Conservation (phyloP, 2,797 vertebrate species). For the Leuciscus waleckii region DNA sequence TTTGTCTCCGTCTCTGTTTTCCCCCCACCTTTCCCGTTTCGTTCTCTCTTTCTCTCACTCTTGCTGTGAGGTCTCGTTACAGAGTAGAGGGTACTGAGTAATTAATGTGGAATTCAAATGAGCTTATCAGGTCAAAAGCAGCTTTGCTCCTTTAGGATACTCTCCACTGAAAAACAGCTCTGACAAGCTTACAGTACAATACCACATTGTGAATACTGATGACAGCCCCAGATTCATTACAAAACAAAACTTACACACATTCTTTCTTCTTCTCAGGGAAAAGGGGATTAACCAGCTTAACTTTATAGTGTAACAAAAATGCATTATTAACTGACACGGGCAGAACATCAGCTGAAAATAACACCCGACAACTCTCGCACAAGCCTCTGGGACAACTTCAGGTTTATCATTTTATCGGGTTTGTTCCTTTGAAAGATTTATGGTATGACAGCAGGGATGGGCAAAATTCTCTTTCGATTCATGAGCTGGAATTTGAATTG, state of each 20-base stretch:
- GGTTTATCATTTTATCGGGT: constrained; percentile 8
- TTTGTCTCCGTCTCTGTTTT: constrained; percentile 25
- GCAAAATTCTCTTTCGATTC: constrained; percentile 5
- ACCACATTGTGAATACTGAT: constrained; percentile 75
- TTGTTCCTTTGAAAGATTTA: constrained; percentile 59
- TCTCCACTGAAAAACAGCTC: constrained; percentile 77
- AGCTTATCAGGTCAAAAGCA: constrained; percentile 86
- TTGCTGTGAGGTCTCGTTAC: constrained; percentile 71
- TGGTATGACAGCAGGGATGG: constrained; percentile 61
- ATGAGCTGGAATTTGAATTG: constrained; percentile 16
- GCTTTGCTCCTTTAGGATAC: constrained; percentile 80
- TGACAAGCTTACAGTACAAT: constrained; percentile 65
- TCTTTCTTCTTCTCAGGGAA: constrained; percentile 63
- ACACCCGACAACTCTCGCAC: background rate
- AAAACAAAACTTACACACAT: constrained; percentile 72
- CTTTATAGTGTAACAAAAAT: constrained; percentile 70
- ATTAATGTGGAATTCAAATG: constrained; percentile 84
- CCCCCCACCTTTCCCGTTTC: background rate
- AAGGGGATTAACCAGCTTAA: constrained; percentile 74
- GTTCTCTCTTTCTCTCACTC: constrained; percentile 40
- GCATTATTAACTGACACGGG: constrained; percentile 71
- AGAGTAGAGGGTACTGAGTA: constrained; percentile 73
- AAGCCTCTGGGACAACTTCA: constrained; percentile 22
- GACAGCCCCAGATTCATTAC: constrained; percentile 73
- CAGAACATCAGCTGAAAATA: constrained; percentile 62